Conservation (phyloP, 2,113 vertebrate species). For the Dipodomys ordii region DNA sequence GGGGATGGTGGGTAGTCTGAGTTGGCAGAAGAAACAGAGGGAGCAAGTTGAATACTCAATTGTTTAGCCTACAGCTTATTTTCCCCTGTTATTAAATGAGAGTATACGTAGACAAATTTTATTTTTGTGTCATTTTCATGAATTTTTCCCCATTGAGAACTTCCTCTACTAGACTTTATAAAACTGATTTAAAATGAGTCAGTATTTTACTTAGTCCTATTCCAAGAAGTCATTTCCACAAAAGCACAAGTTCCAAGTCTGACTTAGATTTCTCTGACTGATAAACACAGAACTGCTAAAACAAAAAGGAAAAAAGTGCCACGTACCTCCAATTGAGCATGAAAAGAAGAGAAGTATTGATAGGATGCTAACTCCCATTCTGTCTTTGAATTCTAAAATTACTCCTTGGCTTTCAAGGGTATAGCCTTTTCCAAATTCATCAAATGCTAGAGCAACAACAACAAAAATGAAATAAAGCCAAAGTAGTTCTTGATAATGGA, state of each 20-base stretch:
- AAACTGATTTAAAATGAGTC: conserved; percentile 23
- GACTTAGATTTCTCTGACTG: conserved; percentile 23
- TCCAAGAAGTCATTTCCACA: conserved; percentile 2
- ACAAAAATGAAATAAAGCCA: background rate
- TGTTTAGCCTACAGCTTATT: background rate
- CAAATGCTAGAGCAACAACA: background rate
- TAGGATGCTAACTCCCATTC: background rate
- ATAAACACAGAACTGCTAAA: background rate
- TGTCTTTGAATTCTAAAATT: background rate
- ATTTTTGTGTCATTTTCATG: background rate
- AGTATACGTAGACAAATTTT: background rate
- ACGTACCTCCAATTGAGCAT: background rate
- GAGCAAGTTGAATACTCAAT: background rate
- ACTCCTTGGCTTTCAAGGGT: background rate
- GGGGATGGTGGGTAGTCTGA: fast-evolving
- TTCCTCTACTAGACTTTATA: background rate
- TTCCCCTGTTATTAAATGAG: background rate
- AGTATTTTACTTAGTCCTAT: background rate
- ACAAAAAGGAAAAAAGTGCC: background rate
- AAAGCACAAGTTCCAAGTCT: background rate
- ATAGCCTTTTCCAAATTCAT: background rate
- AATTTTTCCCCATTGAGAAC: background rate
- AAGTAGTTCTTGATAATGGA: conserved; percentile 36
- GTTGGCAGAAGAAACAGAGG: background rate
- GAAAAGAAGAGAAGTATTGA: background rate